Base-by-base conservation (phyloP, 2,797 vertebrate genomes). In the Thalassophryne amazonica region DNA sequence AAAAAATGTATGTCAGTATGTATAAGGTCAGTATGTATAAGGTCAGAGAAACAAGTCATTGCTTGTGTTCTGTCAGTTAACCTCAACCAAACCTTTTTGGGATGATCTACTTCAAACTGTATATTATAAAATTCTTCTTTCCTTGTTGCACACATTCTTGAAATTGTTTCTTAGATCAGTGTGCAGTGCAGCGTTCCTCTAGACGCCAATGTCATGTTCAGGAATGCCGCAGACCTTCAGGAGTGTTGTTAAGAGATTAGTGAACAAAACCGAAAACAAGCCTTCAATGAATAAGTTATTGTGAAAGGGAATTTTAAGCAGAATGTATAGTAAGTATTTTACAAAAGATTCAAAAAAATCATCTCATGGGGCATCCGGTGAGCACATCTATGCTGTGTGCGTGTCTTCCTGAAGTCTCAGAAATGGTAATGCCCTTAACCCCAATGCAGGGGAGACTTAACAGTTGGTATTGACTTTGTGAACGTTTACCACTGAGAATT, bases 391-490 rank as follows among this genome's bases (percentile, higher is more conserved):
- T 47, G 28, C 35, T 70, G 31, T 56, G 56, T 76, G 62, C 78
- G 60, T 74, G 67, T 70, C 22, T 79, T 76, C 67, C 71, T 71
- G 32, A 58, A 78, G 69, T 76, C 77, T 81, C 64, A 83, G 79
- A 86, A 82, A 85, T 85, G 80, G 72, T 82, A 83, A 88, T 80
- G 70, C 61, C 80, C 73, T 72, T 77, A 78, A 85, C 79, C 78
- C 71, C 74, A 74, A 72, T 69, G 70, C 75, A 79, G 77, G 64
- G 74, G 75, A 83, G 71, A 81, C 69, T 73, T 82, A 84, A 83
- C 75, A 78, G 73, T 81, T 77, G 66, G 58, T 83, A 85, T 86
- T 83, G 85, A 88, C 81, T 84, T 81, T 80, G 78, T 86, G 78
- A 79, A 80, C 64, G 69, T 84, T 84, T 71, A 80, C 77, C 81